Base-by-base conservation (phyloP, 2,888 invertebrate genomes). In the Acleris emargana region DNA sequence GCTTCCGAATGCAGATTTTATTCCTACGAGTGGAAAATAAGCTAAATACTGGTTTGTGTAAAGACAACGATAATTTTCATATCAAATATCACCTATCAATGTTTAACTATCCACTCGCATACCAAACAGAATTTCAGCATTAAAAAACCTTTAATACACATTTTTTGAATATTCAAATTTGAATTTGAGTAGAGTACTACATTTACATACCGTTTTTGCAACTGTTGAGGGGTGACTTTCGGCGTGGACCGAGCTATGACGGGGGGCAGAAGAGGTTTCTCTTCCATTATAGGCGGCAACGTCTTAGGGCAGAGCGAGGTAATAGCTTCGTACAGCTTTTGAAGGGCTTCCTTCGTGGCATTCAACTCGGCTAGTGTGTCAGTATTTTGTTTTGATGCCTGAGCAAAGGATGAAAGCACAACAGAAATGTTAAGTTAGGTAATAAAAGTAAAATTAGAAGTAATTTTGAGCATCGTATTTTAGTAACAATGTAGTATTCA, bases 301-400 rank as follows among this genome's bases (percentile, higher is more conserved):
- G 84, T 86, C 73, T 94, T 94, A 0, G 96, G 95, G 74, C 94
- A 94, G 1, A 95, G 80, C 1, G 93, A 88, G 54, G 93, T 79
- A 63, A 96, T 93, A 3, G 93, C 93, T 32, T 94, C 94, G 81
- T 95, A 95, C 62, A 94, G 90, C 81, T 94, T 94, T 71, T 93
- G 92, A 1, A 95, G 88, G n/a, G 93, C 92, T 76, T 94, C 93
- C 72, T 94, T 94, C 17, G 95, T 83, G 0, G 93, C 89, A 4
- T 93, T 85, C 72, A 95, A 93, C n/a, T 93, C 92, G 13, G 93
- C 91, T 17, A 94, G 91, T 43, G 94, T 93, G n/a, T 96, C 95
- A 0, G 94, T 93, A 77, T 95, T 96, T 53, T 84, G 81, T 73
- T 86, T 84, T 51, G 88, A 87, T 2, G 90, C 91, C 91, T 92